Percentiles rank a stretch among this genome's conserved stretches.
phyloP scores from a whole-genome alignment of 2,113 vertebrate genomes.

The Danionella cerebrum region DNA sequence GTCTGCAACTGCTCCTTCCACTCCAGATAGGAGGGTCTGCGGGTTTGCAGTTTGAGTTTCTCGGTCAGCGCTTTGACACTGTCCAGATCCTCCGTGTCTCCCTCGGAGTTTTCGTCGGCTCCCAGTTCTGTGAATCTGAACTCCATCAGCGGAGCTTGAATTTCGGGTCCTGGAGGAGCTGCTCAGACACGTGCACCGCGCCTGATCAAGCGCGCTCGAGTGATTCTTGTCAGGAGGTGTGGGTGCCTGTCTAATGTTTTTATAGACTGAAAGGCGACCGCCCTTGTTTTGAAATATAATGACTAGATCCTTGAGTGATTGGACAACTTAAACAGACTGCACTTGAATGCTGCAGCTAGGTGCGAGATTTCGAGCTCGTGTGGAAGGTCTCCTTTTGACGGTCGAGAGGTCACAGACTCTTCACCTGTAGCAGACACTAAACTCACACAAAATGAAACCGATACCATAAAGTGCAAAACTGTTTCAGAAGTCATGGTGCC shows the following conservation, averaged over 20 bases:
- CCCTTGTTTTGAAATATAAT: slow-evolving; percentile 39
- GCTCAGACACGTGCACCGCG: not conserved
- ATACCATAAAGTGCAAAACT: not conserved
- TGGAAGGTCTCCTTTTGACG: not conserved
- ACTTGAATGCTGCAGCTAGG: not conserved
- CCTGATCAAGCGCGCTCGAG: not conserved
- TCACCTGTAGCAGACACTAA: not conserved
- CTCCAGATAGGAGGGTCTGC: slow-evolving; percentile 84
- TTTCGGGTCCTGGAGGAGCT: too few relatives aligned
- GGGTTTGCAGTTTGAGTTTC: slow-evolving; percentile 84
- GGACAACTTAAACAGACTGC: too few relatives aligned
- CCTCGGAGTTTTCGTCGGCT: slow-evolving; percentile 62
- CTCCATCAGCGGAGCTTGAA: slow-evolving; percentile 63
- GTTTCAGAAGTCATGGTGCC: not conserved
- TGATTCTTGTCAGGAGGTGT: slow-evolving; percentile 13
- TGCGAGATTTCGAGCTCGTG: not conserved
- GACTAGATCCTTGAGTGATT: too few relatives aligned
- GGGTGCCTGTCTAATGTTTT: slow-evolving; percentile 1
- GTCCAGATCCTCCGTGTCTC: slow-evolving; percentile 70
- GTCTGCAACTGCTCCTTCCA: slow-evolving; percentile 79
- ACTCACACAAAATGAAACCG: too few relatives aligned
- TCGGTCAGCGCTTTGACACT: slow-evolving; percentile 80
- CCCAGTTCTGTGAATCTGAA: slow-evolving; percentile 71
- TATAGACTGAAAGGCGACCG: slow-evolving; percentile 41
- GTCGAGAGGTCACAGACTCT: not conserved